Conservation (phyloP, 2,113 vertebrate genomes). For the Halichoerus grypus region DNA sequence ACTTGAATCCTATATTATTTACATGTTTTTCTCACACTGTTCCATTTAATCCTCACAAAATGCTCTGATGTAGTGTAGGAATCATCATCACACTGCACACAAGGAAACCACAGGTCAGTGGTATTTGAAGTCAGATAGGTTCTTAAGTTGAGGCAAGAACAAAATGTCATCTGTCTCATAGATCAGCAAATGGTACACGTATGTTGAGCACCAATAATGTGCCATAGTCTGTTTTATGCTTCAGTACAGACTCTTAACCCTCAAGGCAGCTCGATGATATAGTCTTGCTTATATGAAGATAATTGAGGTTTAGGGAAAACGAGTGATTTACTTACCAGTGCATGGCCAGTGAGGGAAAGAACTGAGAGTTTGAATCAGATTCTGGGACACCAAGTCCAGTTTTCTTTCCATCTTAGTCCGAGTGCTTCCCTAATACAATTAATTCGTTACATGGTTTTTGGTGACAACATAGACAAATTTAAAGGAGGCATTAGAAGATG, state of each 20-base stretch:
- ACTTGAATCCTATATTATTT: not conserved
- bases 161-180: not conserved
- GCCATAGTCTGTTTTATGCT: not conserved
- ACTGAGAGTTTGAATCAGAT: not conserved
- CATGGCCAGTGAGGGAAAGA: not conserved
- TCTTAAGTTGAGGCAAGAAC: not conserved
- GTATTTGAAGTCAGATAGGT: not conserved
- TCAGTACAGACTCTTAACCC: not conserved
- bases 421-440: not conserved
- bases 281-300: not conserved
- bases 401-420: not conserved
- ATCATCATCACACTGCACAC: not conserved
- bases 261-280: not conserved
- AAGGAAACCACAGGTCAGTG: not conserved
- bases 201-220: not conserved
- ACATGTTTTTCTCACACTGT: not conserved
- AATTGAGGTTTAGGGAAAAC: not conserved
- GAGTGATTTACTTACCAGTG: not conserved
- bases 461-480: not conserved
- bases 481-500: not conserved
- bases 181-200: not conserved
- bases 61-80: not conserved
- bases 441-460: not conserved
- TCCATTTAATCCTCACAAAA: slow-evolving; percentile 27
- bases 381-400: not conserved